These are phyloP conservation scores for Maniola jurtina DNA, from an alignment of 1,140 invertebrate genomes.

Conservation along the genomic window DNA sequence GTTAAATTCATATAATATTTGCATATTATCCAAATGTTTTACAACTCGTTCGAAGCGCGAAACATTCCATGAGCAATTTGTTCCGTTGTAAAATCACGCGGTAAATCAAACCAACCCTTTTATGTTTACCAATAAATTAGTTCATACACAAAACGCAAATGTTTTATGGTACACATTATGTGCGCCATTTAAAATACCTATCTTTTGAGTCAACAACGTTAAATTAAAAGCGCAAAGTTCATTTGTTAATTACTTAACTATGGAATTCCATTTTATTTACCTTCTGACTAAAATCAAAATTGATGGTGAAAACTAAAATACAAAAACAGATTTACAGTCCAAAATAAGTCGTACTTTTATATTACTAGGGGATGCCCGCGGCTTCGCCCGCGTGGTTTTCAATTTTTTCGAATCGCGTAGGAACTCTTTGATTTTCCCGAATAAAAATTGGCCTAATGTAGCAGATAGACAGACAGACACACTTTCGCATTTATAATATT, in stretches of 20 bases:
- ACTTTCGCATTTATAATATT: no score
- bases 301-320: no score
- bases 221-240: background rate
- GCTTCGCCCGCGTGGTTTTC: no score
- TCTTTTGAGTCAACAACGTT: background rate
- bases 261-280: no score
- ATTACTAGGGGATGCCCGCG: no score
- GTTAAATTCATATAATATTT: background rate
- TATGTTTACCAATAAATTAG: conserved; percentile 34
- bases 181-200: background rate
- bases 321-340: no score
- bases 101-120: conserved; percentile 31
- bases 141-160: conserved; percentile 33
- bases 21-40: background rate
- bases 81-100: conserved; percentile 26
- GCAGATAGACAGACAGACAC: no score
- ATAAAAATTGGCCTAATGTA: no score
- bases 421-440: no score
- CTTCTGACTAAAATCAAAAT: no score
- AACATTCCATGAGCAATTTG: conserved; percentile 1
- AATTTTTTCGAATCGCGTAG: no score
- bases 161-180: conserved; percentile 12
- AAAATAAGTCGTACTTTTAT: no score
- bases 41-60: conserved; percentile 14
- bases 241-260: background rate